Evolutionary conservation across 64 coral and sea anemone genomes (phyloP), one percentile per base, ranked within the genome.

Genomic region (Montipora foliosa): DNA sequence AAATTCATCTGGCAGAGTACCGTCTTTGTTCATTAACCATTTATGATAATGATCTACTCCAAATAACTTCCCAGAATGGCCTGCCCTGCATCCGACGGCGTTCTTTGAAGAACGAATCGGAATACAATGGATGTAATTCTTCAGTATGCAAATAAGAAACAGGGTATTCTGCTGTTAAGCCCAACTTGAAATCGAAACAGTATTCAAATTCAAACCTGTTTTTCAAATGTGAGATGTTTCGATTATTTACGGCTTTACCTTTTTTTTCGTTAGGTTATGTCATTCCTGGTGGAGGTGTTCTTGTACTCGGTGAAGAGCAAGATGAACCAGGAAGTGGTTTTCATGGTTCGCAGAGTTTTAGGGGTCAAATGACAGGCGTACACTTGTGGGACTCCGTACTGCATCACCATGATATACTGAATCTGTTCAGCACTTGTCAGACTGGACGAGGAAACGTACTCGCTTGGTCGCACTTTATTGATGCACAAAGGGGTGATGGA

Each of bases 321-420:
- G 50, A 81, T 58, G 13, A n/a, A 29, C 50, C 52, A 24, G 50
- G 20, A 24, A 51, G 79, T 58, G 1, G 51, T 6, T 58, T 59
- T 37, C 1, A 25, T 1, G 0, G 6, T 59, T 8, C 53, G 2
- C 51, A 81, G 53, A 81, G 51, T 25, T 81, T 81, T 25, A 81
- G 22, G 24, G 79, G 79, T 59, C n/a, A 81, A 58, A 12, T 81
- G 51, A 81, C 79, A 60, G 57, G 48, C 29, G 50, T 81, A 16
- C 53, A 81, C 20, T 50, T 81, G 19, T 81, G 79, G 79, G 5
- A 81, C 79, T 81, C 44, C 20, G 79, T 61, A 60, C 1, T 81
- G 1, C 51, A 50, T 44, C 17, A 0, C 0, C 7, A 14, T 25
- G 51, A 81, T 37, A 81, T 81, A 24, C 58, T 29, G n/a, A 2